Evolutionary conservation across 1,140 invertebrate genomes (phyloP), one percentile per base, ranked within the genome.

Genomic region (Neodiprion lecontei): DNA sequence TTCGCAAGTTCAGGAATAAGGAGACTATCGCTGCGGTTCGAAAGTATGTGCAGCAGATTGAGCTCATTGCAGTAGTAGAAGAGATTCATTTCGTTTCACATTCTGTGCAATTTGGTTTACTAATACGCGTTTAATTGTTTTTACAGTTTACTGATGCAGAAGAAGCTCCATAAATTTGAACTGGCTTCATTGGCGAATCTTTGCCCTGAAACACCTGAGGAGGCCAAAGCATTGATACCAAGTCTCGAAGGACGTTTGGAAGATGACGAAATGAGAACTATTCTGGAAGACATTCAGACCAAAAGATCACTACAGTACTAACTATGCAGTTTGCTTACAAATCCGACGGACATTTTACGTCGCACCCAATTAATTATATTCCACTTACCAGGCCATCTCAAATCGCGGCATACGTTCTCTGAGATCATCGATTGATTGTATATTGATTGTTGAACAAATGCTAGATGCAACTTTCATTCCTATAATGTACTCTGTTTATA

Each of bases 151-250:
- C 87, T 98, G n/a, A 95, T 95, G 88, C 95, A 96, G 84, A 99
- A 98, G 83, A 98, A 98, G 84, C 88, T 99, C 10, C 98, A 99
- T 87, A 99, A 99, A 89, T 99, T 99, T 90, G 99, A 99, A 88
- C 89, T 99, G 23, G 98, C 99, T 3, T 96, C 98, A 28, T 90
- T 99, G 72, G 98, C 98, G 2, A 99, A 99, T 89, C 88, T 99
- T 3, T 99, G 97, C 86, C 99, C 99, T 0, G 98, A 99, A 90
- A 97, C 96, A 23, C 95, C 97, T 0, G 98, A 99, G 85, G 98
- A 99, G 90, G 97, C 97, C 0, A 99, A 99, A 89, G 95, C 97
- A 50, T 88, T 99, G 4, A 98, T 99, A 85, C 98, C 98, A 69
- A 98, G 96, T 85, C 88, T 99, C 67, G 97, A 99, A 88, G 97